Percentiles rank a stretch among this genome's conserved stretches.
These are phyloP conservation scores for Procambarus clarkii DNA, from an alignment of 1,140 invertebrate genomes.

Conservation along the genomic window DNA sequence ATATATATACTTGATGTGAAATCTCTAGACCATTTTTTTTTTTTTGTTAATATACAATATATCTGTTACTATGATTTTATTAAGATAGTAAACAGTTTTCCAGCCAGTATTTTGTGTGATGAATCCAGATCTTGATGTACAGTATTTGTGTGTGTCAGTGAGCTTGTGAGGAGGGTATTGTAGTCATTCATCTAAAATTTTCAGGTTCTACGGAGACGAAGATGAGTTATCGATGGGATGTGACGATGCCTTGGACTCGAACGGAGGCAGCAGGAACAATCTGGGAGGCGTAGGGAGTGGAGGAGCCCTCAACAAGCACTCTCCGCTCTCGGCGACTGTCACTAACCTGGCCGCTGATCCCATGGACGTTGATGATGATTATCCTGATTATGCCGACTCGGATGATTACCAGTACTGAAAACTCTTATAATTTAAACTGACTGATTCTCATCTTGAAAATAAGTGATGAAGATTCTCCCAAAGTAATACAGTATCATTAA, in stretches of 20 bases:
- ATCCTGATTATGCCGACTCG: conserved; percentile 74
- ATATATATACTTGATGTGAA: too few relatives aligned
- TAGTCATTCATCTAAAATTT: background rate
- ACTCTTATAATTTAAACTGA: background rate
- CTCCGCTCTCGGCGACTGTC: conserved; percentile 62
- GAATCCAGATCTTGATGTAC: too few relatives aligned
- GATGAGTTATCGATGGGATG: conserved; percentile 72
- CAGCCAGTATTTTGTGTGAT: too few relatives aligned
- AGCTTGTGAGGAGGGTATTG: too few relatives aligned
- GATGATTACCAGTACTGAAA: conserved; percentile 74
- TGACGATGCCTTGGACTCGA: conserved; percentile 65
- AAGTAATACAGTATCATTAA: background rate
- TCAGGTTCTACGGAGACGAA: conserved; percentile 72
- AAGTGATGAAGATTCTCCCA: conserved; percentile 1
- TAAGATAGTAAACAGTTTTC: too few relatives aligned
- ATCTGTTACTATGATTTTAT: too few relatives aligned
- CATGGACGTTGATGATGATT: conserved; percentile 74
- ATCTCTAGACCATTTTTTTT: too few relatives aligned
- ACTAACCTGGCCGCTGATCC: conserved; percentile 69
- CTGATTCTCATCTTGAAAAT: conserved; percentile 9
- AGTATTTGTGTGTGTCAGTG: too few relatives aligned
- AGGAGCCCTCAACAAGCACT: conserved; percentile 65
- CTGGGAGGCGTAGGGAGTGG: conserved; percentile 45
- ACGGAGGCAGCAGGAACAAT: conserved; percentile 37
- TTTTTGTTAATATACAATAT: too few relatives aligned